Conservation (phyloP, 1,140 invertebrate species). For the Colletes gigas region DNA sequence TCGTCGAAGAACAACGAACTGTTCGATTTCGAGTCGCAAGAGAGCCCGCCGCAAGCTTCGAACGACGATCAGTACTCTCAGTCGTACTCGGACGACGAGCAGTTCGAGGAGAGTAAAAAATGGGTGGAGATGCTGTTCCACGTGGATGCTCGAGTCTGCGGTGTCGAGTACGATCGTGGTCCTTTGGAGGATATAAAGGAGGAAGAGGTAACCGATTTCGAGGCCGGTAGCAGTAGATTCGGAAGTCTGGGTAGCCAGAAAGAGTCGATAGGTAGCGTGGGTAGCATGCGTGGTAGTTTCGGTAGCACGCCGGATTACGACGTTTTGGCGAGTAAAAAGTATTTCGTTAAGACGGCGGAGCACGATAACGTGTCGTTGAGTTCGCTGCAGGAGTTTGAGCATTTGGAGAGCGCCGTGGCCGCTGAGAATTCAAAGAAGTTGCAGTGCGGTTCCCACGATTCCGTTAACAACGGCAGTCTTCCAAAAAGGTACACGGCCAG, state of each 20-base stretch:
- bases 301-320: slow-evolving; percentile 93
- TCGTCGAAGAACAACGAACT: slow-evolving; percentile 80
- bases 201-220: slow-evolving; percentile 92
- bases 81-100: slow-evolving; percentile 79
- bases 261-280: slow-evolving; percentile 88
- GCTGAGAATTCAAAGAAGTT: slow-evolving; percentile 83
- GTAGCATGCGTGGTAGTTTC: slow-evolving; percentile 89
- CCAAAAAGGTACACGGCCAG: slow-evolving; percentile 84
- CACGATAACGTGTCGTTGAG: slow-evolving; percentile 95
- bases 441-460: slow-evolving; percentile 87
- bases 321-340: slow-evolving; percentile 88
- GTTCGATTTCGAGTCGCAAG: slow-evolving; percentile 88
- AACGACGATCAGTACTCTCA: slow-evolving; percentile 79
- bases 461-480: slow-evolving; percentile 87
- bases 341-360: slow-evolving; percentile 89
- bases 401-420: slow-evolving; percentile 90
- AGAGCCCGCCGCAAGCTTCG: slow-evolving; percentile 84
- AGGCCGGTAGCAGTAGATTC: slow-evolving; percentile 88
- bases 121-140: slow-evolving; percentile 95
- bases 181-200: slow-evolving; percentile 96
- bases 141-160: slow-evolving; percentile 86
- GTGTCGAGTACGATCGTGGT: slow-evolving; percentile 86
- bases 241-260: slow-evolving; percentile 91
- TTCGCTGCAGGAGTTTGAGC: slow-evolving; percentile 96
- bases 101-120: slow-evolving; percentile 89